Percentiles rank a stretch among this genome's conserved stretches.
phyloP scores from a whole-genome alignment of 2,797 vertebrate genomes.

The Alosa sapidissima region DNA sequence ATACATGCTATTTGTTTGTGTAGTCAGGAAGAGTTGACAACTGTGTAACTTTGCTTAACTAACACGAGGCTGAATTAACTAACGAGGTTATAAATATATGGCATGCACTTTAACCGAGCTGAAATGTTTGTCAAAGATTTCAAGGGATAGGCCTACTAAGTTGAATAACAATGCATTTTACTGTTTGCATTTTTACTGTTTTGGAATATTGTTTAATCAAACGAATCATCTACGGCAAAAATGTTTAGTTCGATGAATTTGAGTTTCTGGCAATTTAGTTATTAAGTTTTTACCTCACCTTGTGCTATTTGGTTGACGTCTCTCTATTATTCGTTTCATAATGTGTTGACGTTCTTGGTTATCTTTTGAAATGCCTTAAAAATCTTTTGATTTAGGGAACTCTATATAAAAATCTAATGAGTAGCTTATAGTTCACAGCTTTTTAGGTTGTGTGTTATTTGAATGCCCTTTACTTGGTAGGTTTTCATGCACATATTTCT shows the following conservation, averaged over 20 bases:
- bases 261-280: background rate
- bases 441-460: background rate
- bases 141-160: background rate
- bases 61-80: conserved; percentile 16
- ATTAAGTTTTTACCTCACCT: background rate
- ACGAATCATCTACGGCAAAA: background rate
- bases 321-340: background rate
- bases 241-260: background rate
- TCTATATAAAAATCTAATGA: background rate
- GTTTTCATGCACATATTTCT: conserved; percentile 1
- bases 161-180: background rate
- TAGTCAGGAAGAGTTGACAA: background rate
- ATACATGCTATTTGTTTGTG: background rate
- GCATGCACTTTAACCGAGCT: background rate
- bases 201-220: background rate
- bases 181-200: background rate
- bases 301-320: background rate
- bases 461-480: background rate
- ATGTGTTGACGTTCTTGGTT: background rate
- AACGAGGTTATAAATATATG: background rate
- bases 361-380: background rate
- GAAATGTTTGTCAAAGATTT: background rate
- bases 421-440: background rate
- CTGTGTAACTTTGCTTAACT: background rate
- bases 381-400: background rate